Percentiles rank a stretch among this genome's conserved stretches.
These are phyloP conservation scores for Nomada hirtipes DNA, from an alignment of 2,888 invertebrate species.

Conservation along the genomic window DNA sequence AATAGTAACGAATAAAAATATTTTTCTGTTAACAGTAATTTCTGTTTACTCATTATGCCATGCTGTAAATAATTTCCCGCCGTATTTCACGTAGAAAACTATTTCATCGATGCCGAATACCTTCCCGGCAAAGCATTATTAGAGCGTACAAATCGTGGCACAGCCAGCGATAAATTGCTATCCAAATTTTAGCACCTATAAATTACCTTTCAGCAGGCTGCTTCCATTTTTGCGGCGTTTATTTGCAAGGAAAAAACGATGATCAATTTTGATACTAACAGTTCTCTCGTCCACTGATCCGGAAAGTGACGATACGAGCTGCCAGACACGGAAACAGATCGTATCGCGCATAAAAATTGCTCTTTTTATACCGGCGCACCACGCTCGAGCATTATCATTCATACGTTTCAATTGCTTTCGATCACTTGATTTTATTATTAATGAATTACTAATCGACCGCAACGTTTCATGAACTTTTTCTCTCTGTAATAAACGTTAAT, in stretches of 20 bases:
- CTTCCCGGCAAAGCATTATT: conserved; percentile 9
- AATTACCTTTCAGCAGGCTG: conserved; percentile 59
- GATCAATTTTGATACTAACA: conserved; percentile 61
- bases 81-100: not conserved
- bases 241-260: conserved; percentile 56
- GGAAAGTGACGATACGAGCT: conserved; percentile 70
- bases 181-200: conserved; percentile 50
- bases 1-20: too few species aligned
- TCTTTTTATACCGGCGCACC: conserved; percentile 32
- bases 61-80: not conserved
- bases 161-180: conserved; percentile 34
- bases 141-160: conserved; percentile 6
- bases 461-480: conserved; percentile 4
- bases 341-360: conserved; percentile 65
- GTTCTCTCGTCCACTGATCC: conserved; percentile 67
- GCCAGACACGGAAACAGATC: conserved; percentile 61
- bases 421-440: conserved; percentile 30
- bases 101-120: not conserved
- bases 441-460: conserved; percentile 18
- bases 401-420: conserved; percentile 33
- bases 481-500: not conserved
- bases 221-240: conserved; percentile 57
- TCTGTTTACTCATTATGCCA: too few species aligned
- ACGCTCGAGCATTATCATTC: conserved; percentile 38
- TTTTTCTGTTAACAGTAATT: too few species aligned